Conservation (phyloP, 2,113 vertebrate species). For the Bos taurus region DNA sequence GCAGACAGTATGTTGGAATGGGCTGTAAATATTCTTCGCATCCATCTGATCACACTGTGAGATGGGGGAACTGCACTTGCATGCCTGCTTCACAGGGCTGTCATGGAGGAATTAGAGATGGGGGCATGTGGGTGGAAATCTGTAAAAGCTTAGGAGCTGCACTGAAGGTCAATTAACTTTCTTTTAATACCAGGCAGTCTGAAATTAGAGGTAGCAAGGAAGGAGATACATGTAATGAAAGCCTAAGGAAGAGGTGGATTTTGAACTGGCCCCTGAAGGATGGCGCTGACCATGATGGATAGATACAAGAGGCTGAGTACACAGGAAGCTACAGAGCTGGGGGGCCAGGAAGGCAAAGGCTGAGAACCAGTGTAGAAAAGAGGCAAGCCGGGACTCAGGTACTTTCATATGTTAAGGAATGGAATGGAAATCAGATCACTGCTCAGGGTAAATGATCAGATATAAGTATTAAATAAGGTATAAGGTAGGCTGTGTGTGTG, state of each 20-base stretch:
- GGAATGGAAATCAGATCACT: background rate
- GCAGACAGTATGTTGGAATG: background rate
- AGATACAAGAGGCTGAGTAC: background rate
- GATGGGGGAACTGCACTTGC: background rate
- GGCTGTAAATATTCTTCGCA: background rate
- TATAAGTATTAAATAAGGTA: background rate
- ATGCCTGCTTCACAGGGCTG: background rate
- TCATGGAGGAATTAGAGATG: background rate
- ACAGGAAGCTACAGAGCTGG: background rate
- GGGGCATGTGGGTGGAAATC: background rate
- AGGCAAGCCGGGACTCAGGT: background rate
- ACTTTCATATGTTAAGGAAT: background rate
- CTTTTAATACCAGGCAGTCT: background rate
- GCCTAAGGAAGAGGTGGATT: background rate
- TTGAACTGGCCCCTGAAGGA: background rate
- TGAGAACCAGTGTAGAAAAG: background rate
- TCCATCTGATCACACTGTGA: background rate
- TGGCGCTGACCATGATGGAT: background rate
- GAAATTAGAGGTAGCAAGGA: background rate
- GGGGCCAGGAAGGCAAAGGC: background rate
- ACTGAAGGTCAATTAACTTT: background rate
- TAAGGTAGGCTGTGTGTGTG: background rate
- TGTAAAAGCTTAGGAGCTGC: background rate
- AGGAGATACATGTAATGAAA: background rate
- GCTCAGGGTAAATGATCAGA: background rate